Evolutionary conservation across 2,888 invertebrate genomes (phyloP).

Genomic region (Papilio protenor): DNA sequence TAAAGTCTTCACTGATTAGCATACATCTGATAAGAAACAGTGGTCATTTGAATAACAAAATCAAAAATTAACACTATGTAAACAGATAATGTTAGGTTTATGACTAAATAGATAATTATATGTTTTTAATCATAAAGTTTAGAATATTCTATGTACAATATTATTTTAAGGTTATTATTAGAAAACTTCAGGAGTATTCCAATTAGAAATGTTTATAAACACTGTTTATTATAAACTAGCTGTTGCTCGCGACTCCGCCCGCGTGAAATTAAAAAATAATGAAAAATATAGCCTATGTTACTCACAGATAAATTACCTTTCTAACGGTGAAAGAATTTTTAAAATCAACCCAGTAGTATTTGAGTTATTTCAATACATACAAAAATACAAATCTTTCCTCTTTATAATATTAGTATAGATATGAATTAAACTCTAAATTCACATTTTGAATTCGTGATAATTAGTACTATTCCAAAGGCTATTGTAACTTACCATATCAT

Average conservation of each 20-base stretch:
- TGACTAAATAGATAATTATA: not conserved
- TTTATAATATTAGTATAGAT: no score
- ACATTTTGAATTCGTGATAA: conserved; percentile 23
- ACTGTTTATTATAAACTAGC: conserved; percentile 25
- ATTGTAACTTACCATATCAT: conserved; percentile 94
- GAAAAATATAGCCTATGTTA: no score
- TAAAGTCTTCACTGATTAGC: conserved; percentile 12
- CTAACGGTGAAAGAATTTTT: no score
- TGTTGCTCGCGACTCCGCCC: no score
- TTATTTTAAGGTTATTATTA: no score
- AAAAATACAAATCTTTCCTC: no score
- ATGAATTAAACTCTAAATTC: not conserved
- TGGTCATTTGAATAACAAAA: not conserved
- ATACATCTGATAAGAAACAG: conserved; percentile 10
- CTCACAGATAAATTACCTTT: no score
- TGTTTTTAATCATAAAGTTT: not conserved
- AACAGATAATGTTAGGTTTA: not conserved
- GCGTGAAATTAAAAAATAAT: no score
- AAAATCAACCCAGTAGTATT: no score
- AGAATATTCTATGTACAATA: not conserved
- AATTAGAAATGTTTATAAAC: conserved; percentile 37
- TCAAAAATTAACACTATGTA: conserved; percentile 1
- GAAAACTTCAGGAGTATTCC: not conserved
- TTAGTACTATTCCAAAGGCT: not conserved
- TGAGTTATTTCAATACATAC: no score